Evolutionary conservation across 1,140 invertebrate species (phyloP), one percentile per base, ranked within the genome.

Genomic region (Nymphalis io): DNA sequence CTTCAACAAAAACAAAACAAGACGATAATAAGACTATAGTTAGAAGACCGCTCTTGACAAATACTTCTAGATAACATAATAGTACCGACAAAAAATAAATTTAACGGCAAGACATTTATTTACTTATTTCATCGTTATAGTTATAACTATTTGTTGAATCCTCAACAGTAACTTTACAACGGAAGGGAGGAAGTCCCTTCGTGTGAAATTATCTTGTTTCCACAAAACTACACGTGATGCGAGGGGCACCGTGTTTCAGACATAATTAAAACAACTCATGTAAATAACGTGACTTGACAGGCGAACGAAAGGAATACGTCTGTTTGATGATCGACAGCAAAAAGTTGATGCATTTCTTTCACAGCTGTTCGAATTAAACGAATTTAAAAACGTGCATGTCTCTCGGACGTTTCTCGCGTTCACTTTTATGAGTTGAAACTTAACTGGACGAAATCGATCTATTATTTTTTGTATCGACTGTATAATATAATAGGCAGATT

Each of bases 231-330:
- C 40, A 44, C 40, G 13, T 15, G 60, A 5, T 33, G 61, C 2
- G n/a, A 61, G 59, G 39, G 13, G 48, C 23, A 27, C 38, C n/a
- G 13, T 11, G 48, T 64, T 48, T 64, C 61, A 64, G 61, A 39
- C 61, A 55, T 64, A 64, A 64, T 64, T 64, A 64, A 64, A 64
- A 64, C 40, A 40, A 18, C 61, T 64, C 61, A 51, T 63, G 46
- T 64, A 55, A 48, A 55, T 53, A 64, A 64, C 61, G 48, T 23
- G 23, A 53, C 51, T 53, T 23, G 8, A 53, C 18, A 53, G 51
- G 13, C 40, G 40, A n/a, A 12, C 40, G 40, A 44, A 44, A 44
- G 40, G 40, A 23, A 53, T 53, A 53, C 51, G 51, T 53, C 10
- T 23, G 51, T 21, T 21, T 53, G 23, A 21, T 21, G 11, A 12